Conservation (phyloP, 2,113 vertebrate species). For the Phylloscopus trochilus region DNA sequence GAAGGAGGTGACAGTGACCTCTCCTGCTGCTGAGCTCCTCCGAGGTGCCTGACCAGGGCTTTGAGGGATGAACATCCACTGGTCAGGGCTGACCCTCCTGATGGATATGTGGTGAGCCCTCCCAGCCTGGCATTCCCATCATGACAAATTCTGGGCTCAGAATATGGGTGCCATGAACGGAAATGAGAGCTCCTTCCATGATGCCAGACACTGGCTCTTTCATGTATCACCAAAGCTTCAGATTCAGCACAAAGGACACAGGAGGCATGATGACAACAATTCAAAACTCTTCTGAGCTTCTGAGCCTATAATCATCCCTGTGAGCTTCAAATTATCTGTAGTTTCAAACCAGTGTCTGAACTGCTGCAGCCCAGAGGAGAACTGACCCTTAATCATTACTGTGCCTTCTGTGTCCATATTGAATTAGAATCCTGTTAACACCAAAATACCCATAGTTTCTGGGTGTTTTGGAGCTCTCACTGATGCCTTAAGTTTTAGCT, state of each 20-base stretch:
- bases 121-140: not conserved
- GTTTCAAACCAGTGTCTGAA: constrained; percentile 4
- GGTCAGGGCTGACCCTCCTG: not conserved
- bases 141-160: not conserved
- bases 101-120: accelerated
- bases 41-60: accelerated
- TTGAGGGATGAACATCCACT: not conserved
- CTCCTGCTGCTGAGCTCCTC: not conserved
- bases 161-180: accelerated
- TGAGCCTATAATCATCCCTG: not conserved
- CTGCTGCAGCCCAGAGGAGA: not conserved
- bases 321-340: not conserved
- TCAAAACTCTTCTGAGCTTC: not conserved
- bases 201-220: not conserved
- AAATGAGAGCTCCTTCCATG: not conserved
- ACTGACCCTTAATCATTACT: not conserved
- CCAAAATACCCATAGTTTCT: not conserved
- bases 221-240: not conserved
- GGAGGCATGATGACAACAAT: not conserved
- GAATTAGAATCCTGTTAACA: constrained; percentile 14
- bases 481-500: not conserved
- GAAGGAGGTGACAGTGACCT: not conserved
- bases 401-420: not conserved
- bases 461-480: not conserved
- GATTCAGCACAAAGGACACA: not conserved